These are phyloP conservation scores for Micropterix aruncella DNA, from an alignment of 2,888 invertebrate genomes.

Conservation along the genomic window DNA sequence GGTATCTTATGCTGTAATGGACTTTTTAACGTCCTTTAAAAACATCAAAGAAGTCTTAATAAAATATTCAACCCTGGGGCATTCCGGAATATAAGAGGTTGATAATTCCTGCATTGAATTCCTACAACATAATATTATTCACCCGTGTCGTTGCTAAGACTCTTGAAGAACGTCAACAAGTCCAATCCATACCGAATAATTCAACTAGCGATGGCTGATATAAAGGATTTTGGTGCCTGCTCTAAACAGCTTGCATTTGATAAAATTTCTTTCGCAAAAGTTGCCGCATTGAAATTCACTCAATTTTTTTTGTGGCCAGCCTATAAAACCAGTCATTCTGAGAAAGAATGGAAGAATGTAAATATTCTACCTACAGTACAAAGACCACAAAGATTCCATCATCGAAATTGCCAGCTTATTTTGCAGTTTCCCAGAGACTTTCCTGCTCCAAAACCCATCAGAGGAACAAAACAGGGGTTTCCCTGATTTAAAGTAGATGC, in stretches of 20 bases:
- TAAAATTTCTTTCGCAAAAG: slow-evolving; percentile 2
- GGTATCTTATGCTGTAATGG: slow-evolving; percentile 8
- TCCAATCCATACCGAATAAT: background rate
- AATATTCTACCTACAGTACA: too few relatives aligned
- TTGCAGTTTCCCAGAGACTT: too few relatives aligned
- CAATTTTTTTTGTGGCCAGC: slow-evolving; percentile 5
- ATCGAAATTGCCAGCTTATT: too few relatives aligned
- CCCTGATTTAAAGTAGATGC: too few relatives aligned
- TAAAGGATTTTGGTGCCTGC: slow-evolving; percentile 2
- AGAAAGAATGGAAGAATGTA: too few relatives aligned
- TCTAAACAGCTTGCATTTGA: slow-evolving; percentile 1
- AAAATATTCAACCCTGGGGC: slow-evolving; percentile 13
- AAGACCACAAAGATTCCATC: too few relatives aligned
- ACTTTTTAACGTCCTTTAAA: slow-evolving; percentile 7
- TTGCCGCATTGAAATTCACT: slow-evolving; percentile 4
- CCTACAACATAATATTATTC: slow-evolving; percentile 7
- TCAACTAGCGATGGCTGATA: background rate
- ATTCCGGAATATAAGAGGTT: slow-evolving; percentile 12
- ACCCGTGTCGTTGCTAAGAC: slow-evolving; percentile 6
- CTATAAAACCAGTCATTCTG: too few relatives aligned
- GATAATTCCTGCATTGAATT: slow-evolving; percentile 10
- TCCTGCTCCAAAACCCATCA: too few relatives aligned
- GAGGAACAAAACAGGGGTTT: too few relatives aligned
- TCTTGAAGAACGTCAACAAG: slow-evolving; percentile 6
- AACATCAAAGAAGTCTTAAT: slow-evolving; percentile 9